Evolutionary conservation across 2,888 invertebrate genomes (phyloP), one percentile per base, ranked within the genome.

Genomic region (Cosmopolites sordidus): DNA sequence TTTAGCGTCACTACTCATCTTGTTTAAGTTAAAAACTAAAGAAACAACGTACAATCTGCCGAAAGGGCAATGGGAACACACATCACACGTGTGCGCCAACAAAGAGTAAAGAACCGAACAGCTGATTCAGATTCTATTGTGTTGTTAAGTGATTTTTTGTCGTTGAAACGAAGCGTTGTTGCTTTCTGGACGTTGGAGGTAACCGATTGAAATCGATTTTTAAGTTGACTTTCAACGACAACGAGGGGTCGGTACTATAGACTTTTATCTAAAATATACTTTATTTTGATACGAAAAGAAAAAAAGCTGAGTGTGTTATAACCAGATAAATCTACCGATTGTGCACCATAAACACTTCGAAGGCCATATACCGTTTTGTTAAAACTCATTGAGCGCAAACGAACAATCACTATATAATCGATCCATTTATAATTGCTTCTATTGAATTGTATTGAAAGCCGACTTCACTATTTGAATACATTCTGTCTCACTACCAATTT

Each of bases 1-100:
- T 43, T 61, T 61, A 18, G 56, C 55, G 38, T 60, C 59, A 49
- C 44, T 58, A 27, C 61, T 54, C 66, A 66, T 66, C 52, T 41
- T 53, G 44, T 30, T 22, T 4, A 38, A 16, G 33, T 22, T 16
- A 43, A 43, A 27, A 41, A 17, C 18, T 12, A 48, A 41, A 45
- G 37, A 38, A 41, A 41, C 33, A 45, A 43, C 39, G 44, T 33
- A 41, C 18, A 47, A 30, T 18, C 33, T 18, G 30, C 12, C 12
- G 16, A 38, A 43, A 57, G 37, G 47, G 51, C 47, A 43, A 54
- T 49, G 49, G 51, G 38, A 43, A 38, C 33, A 43, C 55, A 48
- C 49, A 44, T 52, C 43, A 52, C 51, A 41, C 42, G 42, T 39
- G 29, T 33, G 42, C 41, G 47, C 37, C 48, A 49, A 16, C 16